Percentiles rank a stretch among this genome's conserved stretches.
Evolutionary conservation across 2,797 vertebrate species (phyloP).

Genomic region (Momotus momota): DNA sequence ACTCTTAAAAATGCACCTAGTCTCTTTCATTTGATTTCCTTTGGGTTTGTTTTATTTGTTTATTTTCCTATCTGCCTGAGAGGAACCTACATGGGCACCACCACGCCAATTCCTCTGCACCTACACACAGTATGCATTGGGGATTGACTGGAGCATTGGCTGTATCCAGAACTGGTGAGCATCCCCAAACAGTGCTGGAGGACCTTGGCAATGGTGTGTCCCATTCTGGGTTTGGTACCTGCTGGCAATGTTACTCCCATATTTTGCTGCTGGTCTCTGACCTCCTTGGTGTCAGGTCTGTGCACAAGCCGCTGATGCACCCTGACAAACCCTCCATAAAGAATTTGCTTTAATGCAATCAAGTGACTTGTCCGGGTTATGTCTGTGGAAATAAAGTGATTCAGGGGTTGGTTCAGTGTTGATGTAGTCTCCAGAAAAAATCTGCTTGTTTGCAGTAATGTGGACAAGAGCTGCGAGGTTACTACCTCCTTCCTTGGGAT

Average conservation of each 20-base stretch:
- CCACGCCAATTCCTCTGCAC: not conserved
- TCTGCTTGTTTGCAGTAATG: fast-evolving
- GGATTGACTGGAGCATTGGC: not conserved
- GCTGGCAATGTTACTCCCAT: too few relatives aligned
- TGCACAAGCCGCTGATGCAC: not conserved
- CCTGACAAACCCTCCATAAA: not conserved
- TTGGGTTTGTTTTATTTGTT: not conserved
- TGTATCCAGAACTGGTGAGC: not conserved
- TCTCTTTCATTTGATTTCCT: not conserved
- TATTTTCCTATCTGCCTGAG: not conserved
- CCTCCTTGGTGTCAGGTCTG: not conserved
- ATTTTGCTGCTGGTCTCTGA: not conserved
- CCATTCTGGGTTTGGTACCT: not conserved
- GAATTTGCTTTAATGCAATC: not conserved
- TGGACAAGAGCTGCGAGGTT: not conserved
- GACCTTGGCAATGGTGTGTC: not conserved
- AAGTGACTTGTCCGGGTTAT: not conserved
- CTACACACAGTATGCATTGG: not conserved
- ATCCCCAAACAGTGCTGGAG: not conserved
- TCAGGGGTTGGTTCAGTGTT: not conserved
- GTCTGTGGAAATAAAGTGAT: not conserved
- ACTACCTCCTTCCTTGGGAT: not conserved
- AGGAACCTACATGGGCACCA: not conserved
- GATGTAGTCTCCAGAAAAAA: not conserved
- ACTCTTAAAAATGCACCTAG: not conserved